phyloP scores from a whole-genome alignment of 2,888 invertebrate genomes.

The Tridacna gigas region DNA sequence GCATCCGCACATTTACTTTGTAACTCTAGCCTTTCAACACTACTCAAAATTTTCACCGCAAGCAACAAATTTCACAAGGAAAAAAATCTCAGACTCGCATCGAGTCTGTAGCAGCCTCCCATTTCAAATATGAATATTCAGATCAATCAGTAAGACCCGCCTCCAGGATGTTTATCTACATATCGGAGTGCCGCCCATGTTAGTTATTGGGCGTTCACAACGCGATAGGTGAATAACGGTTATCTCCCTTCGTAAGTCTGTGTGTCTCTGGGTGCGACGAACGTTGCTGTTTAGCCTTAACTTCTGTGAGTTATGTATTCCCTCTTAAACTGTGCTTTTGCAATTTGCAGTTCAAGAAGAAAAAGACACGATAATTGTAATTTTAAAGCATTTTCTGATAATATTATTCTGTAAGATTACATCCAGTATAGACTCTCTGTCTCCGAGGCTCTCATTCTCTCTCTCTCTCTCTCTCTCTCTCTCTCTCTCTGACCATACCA shows the following conservation, averaged over 20 bases:
- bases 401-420: too few species aligned
- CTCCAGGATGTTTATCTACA: not conserved
- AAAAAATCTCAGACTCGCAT: constrained; percentile 19
- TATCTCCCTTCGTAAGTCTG: not conserved
- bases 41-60: constrained; percentile 36
- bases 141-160: not conserved
- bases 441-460: too few species aligned
- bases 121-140: constrained; percentile 25
- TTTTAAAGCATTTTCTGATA: too few species aligned
- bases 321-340: too few species aligned
- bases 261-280: not conserved
- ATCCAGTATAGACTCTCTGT: too few species aligned
- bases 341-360: too few species aligned
- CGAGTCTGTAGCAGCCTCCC: constrained; percentile 27
- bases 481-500: too few species aligned
- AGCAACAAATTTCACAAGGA: constrained; percentile 33
- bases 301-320: too few species aligned
- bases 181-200: constrained; percentile 1
- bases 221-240: not conserved
- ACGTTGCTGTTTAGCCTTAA: too few species aligned
- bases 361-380: too few species aligned
- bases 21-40: constrained; percentile 20
- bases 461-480: too few species aligned
- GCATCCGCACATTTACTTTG: constrained; percentile 62
- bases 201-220: not conserved